Base-by-base conservation (phyloP, 2,888 invertebrate species). In the Microctonus brassicae region DNA sequence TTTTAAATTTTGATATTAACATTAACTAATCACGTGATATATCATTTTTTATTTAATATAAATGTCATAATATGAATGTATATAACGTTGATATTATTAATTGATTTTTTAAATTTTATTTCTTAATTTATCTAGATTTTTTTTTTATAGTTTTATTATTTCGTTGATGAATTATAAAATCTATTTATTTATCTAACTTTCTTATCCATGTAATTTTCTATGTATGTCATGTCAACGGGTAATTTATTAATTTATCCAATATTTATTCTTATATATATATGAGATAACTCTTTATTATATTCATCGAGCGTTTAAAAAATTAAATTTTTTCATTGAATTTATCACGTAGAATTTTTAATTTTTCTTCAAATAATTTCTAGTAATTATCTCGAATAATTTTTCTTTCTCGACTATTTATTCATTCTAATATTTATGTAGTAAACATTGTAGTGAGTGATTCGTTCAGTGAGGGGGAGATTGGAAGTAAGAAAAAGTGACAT, bases 1-100 rank as follows among this genome's bases (percentile, higher is more conserved):
- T 62, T 66, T 57, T 62, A n/a, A 47, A 33, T 61, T 65, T 70
- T 70, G 42, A 62, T 58, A 65, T 20, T 22, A 34, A 29, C 66
- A 71, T 61, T 55, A 42, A 71, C 36, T 29, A 10, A 53, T 62
- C 62, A 66, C 66, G 66, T 70, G 66, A 70, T 53, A 53, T 5
- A 20, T 62, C 11, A 47, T 13, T 34, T 61, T 69, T 52, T 39
- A n/a, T n/a, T n/a, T n/a, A n/a, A n/a, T n/a, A n/a, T n/a, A n/a
- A n/a, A n/a, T n/a, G n/a, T n/a, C n/a, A n/a, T n/a, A n/a, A n/a
- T n/a, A n/a, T n/a, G n/a, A n/a, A n/a, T n/a, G n/a, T n/a, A n/a
- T n/a, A n/a, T n/a, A n/a, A n/a, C n/a, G n/a, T n/a, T n/a, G n/a
- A n/a, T n/a, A n/a, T n/a, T n/a, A 29, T 29, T 29, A 5, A 5